Conservation (phyloP, 2,797 vertebrate species). For the Leptoclinus maculatus region DNA sequence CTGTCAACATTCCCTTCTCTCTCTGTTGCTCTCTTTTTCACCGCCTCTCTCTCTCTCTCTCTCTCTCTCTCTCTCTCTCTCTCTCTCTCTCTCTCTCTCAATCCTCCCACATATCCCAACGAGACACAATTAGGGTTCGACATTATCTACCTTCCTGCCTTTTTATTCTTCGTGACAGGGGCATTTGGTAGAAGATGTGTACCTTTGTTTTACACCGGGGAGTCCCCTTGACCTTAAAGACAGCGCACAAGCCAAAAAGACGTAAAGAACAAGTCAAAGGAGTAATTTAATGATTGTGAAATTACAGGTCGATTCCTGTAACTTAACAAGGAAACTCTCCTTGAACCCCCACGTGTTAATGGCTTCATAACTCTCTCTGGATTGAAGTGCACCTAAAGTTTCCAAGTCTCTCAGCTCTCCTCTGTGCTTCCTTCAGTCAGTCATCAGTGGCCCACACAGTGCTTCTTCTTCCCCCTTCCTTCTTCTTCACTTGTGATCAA, state of each 20-base stretch:
- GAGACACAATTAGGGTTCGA: slow-evolving; percentile 68
- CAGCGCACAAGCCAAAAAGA: neutral
- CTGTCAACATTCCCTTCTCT: slow-evolving; percentile 12
- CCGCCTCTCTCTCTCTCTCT: neutral
- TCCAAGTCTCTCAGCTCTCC: slow-evolving; percentile 42
- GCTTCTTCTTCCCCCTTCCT: slow-evolving; percentile 38
- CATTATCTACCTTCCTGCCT: no score
- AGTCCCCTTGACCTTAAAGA: slow-evolving; percentile 15
- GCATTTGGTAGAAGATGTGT: slow-evolving; percentile 1
- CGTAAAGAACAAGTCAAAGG: neutral
- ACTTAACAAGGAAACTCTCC: neutral
- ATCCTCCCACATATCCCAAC: slow-evolving; percentile 62
- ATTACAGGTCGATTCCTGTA: slow-evolving; percentile 9
- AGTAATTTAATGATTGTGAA: neutral
- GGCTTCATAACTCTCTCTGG: slow-evolving; percentile 31
- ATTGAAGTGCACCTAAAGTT: slow-evolving; percentile 22
- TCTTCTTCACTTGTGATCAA: slow-evolving; percentile 61
- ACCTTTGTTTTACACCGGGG: slow-evolving; percentile 1
- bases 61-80: slow-evolving; percentile 1
- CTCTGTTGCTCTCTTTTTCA: neutral
- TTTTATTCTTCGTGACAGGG: no score
- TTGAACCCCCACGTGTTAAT: neutral
- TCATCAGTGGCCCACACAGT: slow-evolving; percentile 51
- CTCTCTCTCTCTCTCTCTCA: slow-evolving; percentile 2
- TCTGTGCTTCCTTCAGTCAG: slow-evolving; percentile 40